phyloP scores from a whole-genome alignment of 1,140 invertebrate species.

The Andrena cerasifolii region DNA sequence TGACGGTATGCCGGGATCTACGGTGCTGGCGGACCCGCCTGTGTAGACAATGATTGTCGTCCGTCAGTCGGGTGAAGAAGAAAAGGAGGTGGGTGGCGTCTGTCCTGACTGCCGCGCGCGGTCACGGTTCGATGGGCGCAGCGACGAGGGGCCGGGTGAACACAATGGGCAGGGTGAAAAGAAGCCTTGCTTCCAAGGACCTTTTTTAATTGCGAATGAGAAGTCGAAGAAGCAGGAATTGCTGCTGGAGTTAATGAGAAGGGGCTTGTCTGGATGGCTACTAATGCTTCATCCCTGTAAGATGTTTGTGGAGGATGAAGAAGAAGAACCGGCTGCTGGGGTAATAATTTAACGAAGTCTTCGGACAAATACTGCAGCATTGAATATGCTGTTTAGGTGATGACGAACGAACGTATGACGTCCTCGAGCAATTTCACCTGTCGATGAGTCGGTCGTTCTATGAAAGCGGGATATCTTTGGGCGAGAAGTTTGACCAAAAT shows the following conservation, averaged over 20 bases:
- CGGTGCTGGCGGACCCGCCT: too few species aligned
- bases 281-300: too few species aligned
- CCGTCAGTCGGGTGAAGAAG: neutral
- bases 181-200: neutral
- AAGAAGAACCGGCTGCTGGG: too few species aligned
- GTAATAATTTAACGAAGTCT: too few species aligned
- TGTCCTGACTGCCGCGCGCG: too few species aligned
- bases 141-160: neutral
- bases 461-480: slow-evolving; percentile 34
- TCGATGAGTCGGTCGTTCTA: neutral
- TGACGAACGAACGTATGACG: neutral
- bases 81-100: neutral
- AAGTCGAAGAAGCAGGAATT: slow-evolving; percentile 9
- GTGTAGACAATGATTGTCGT: neutral
- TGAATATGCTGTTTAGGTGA: too few species aligned
- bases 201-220: neutral
- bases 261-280: neutral
- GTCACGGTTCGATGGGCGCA: neutral
- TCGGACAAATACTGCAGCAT: too few species aligned
- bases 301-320: too few species aligned
- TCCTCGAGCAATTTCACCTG: neutral
- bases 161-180: slow-evolving; percentile 8
- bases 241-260: neutral
- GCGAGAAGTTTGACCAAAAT: slow-evolving; percentile 12
- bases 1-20: slow-evolving; percentile 8